Evolutionary conservation across 30 jellyfish, hydroid and myxozoan species (phyloP).

Genomic region (Morbakka virulenta): DNA sequence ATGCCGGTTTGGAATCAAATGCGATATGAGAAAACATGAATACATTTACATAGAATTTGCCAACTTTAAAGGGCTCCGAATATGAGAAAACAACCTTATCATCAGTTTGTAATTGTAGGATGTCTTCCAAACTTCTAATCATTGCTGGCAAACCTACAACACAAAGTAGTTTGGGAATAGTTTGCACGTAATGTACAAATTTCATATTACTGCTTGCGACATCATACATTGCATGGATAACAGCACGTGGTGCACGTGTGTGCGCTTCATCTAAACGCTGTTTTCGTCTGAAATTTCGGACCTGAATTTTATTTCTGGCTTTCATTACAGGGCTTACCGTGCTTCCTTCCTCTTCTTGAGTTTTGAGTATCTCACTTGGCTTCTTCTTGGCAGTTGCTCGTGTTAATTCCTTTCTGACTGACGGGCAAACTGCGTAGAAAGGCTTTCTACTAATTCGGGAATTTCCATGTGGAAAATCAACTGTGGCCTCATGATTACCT

Average conservation of each 20-base stretch:
- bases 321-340: slow-evolving; percentile 77
- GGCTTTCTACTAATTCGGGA: slow-evolving; percentile 67
- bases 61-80: slow-evolving; percentile 82
- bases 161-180: slow-evolving; percentile 71
- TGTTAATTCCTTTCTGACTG: slow-evolving; percentile 86
- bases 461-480: slow-evolving; percentile 94
- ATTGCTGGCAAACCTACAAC: slow-evolving; percentile 71
- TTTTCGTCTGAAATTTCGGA: slow-evolving; percentile 79
- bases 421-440: slow-evolving; percentile 84
- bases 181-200: slow-evolving; percentile 56
- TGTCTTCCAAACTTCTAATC: slow-evolving; percentile 49
- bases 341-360: slow-evolving; percentile 52
- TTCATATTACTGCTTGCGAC: not conserved
- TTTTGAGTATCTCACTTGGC: slow-evolving; percentile 80
- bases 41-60: slow-evolving; percentile 57
- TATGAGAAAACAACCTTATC: slow-evolving; percentile 74
- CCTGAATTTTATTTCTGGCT: slow-evolving; percentile 85
- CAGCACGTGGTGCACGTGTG: not conserved
- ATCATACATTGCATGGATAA: not conserved
- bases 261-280: slow-evolving; percentile 61
- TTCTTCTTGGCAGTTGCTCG: slow-evolving; percentile 30
- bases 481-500: slow-evolving; percentile 78
- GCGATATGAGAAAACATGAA: slow-evolving; percentile 77
- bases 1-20: slow-evolving; percentile 65
- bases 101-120: slow-evolving; percentile 48